phyloP scores from a whole-genome alignment of 2,888 invertebrate genomes.

The Megalurothrips usitatus region DNA sequence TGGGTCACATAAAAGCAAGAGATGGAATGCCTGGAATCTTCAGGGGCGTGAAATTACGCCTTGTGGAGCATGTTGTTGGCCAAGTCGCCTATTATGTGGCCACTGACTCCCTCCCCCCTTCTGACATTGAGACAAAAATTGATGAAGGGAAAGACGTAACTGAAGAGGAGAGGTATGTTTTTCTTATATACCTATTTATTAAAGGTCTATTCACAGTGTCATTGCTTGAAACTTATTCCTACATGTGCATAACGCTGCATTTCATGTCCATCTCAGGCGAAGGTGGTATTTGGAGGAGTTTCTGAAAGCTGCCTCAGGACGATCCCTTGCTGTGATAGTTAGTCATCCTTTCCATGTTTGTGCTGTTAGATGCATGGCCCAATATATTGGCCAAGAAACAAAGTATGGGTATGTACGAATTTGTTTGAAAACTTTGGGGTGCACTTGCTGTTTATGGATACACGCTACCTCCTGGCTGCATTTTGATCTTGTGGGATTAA shows the following conservation, averaged over 20 bases:
- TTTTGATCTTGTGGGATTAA: not conserved
- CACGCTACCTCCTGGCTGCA: not conserved
- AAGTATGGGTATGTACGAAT: not conserved
- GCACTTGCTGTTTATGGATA: too few species aligned
- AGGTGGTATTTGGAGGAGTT: constrained; percentile 2
- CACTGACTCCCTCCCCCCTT: not conserved
- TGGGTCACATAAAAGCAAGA: constrained; percentile 3
- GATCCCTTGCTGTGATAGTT: constrained; percentile 3
- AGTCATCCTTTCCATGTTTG: constrained; percentile 28
- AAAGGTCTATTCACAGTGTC: not conserved
- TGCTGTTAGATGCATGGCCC: constrained; percentile 29
- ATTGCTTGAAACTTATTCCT: not conserved
- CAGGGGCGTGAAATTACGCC: constrained; percentile 9
- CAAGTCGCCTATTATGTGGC: constrained; percentile 15
- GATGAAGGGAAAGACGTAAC: not conserved
- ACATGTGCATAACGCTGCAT: not conserved
- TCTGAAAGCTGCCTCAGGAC: not conserved
- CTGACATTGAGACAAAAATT: not conserved
- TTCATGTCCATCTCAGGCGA: not conserved
- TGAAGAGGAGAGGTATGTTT: not conserved
- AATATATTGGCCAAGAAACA: constrained; percentile 29
- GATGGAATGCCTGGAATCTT: not conserved
- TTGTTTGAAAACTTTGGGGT: too few species aligned
- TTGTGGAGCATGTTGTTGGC: constrained; percentile 13
- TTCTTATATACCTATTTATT: too few species aligned